Percentiles rank a stretch among this genome's conserved stretches.
Evolutionary conservation across 2,113 vertebrate species (phyloP).

Genomic region (Triplophysa tibetana): DNA sequence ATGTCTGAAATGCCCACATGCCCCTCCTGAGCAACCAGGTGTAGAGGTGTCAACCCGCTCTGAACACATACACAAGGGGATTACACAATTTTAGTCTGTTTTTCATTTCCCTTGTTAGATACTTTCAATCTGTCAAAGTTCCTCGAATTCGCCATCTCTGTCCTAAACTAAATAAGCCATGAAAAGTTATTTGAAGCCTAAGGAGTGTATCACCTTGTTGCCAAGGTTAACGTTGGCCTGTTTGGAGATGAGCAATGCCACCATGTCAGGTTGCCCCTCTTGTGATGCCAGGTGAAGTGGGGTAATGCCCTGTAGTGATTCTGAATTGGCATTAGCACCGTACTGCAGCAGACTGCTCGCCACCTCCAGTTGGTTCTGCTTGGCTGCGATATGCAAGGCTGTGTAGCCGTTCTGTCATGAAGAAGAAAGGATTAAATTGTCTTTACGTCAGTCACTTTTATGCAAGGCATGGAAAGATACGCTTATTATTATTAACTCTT

Average conservation of each 20-base stretch:
- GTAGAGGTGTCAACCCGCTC: constrained; percentile 93
- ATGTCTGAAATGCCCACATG: constrained; percentile 90
- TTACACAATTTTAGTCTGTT: neutral
- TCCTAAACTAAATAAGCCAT: too few relatives aligned
- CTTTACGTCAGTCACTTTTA: neutral
- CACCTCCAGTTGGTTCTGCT: constrained; percentile 94
- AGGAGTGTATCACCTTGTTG: constrained; percentile 82
- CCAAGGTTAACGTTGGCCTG: constrained; percentile 91
- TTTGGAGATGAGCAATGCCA: constrained; percentile 87
- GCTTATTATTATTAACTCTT: too few relatives aligned
- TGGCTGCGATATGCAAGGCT: constrained; percentile 92
- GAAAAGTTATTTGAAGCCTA: neutral
- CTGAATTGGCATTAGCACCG: constrained; percentile 83
- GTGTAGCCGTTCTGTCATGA: constrained; percentile 89
- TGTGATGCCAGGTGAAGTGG: constrained; percentile 93
- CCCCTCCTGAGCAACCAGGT: constrained; percentile 94
- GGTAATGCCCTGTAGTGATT: constrained; percentile 91
- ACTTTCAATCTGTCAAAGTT: too few relatives aligned
- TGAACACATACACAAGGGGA: constrained; percentile 57
- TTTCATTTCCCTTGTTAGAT: too few relatives aligned
- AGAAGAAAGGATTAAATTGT: neutral
- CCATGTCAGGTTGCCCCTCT: constrained; percentile 89
- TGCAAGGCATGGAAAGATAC: too few relatives aligned
- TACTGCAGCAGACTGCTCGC: constrained; percentile 89
- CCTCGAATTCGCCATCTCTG: too few relatives aligned